Conservation (phyloP, 92 coral and sea anemone species). For the Porites evermanni region DNA sequence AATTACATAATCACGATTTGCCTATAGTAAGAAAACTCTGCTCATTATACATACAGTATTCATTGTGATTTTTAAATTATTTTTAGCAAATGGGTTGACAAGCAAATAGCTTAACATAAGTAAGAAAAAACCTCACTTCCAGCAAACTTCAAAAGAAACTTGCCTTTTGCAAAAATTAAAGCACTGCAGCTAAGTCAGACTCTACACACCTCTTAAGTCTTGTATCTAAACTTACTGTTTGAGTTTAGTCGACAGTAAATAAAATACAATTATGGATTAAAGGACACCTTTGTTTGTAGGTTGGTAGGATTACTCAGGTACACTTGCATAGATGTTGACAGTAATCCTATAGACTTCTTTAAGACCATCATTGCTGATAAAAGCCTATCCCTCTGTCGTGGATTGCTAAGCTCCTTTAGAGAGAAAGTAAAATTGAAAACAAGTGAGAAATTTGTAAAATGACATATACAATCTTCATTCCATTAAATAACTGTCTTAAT, state of each 20-base stretch:
- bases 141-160: too few relatives aligned
- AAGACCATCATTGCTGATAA: constrained; percentile 87
- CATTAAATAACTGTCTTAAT: too few relatives aligned
- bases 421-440: neutral
- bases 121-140: too few relatives aligned
- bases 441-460: neutral
- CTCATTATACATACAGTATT: neutral
- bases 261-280: neutral
- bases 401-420: constrained; percentile 85
- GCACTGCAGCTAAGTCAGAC: too few relatives aligned
- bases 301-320: constrained; percentile 77
- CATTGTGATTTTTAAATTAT: neutral
- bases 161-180: too few relatives aligned
- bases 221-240: neutral
- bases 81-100: neutral
- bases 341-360: constrained; percentile 74
- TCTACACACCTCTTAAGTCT: too few relatives aligned
- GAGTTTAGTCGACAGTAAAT: neutral
- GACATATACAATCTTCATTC: neutral
- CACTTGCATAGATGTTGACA: constrained; percentile 86
- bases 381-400: constrained; percentile 81
- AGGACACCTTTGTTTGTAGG: constrained; percentile 77
- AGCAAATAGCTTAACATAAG: too few relatives aligned
- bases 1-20: constrained; percentile 88
- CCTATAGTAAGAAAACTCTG: constrained; percentile 51